A percentile compares a stretch with the other conserved stretches of the same genome.
Conservation (phyloP, 2,888 invertebrate species). For the Troides helena region DNA sequence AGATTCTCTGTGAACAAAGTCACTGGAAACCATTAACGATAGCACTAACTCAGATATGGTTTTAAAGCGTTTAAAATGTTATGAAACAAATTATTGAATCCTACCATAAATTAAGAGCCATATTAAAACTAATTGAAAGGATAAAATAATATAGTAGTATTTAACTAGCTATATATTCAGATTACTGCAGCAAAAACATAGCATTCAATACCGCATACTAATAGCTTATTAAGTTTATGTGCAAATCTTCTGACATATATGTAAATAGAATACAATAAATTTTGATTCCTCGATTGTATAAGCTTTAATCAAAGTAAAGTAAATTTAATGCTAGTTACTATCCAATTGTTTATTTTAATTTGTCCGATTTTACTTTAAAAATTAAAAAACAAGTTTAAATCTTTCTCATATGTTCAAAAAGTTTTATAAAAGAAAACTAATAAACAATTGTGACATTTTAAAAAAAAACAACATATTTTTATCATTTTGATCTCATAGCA, state of each 20-base stretch:
- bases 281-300: not conserved
- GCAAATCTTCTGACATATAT: not conserved
- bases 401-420: too few species aligned
- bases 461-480: too few species aligned
- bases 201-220: slow-evolving; percentile 6
- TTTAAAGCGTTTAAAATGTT: not conserved
- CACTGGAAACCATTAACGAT: not conserved
- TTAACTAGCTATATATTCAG: not conserved
- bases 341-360: not conserved
- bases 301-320: not conserved
- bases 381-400: too few species aligned
- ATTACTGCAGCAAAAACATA: not conserved
- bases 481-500: too few species aligned
- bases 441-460: too few species aligned
- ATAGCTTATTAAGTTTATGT: slow-evolving; percentile 8
- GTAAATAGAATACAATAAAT: not conserved
- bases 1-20: not conserved
- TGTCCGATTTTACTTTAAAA: too few species aligned
- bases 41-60: not conserved
- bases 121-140: slow-evolving; percentile 3
- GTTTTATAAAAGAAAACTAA: too few species aligned
- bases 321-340: not conserved
- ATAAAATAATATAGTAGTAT: not conserved
- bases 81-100: not conserved
- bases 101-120: not conserved